A percentile compares a stretch with the other conserved stretches of the same genome.
Evolutionary conservation across 2,797 vertebrate genomes (phyloP).

Genomic region (Dendrocincla fuliginosa): DNA sequence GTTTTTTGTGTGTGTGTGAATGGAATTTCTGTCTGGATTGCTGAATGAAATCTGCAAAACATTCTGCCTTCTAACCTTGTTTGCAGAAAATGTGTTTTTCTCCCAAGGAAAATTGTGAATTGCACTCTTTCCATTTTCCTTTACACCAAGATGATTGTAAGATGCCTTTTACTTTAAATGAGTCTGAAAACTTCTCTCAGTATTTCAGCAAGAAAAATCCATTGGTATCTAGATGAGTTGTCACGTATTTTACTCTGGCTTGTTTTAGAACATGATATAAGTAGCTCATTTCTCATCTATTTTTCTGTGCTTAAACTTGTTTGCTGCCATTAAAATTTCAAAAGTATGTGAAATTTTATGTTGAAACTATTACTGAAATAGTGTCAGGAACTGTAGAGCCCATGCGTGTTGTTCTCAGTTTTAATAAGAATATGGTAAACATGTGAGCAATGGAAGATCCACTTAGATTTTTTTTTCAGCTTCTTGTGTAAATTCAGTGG

Average conservation of each 20-base stretch:
- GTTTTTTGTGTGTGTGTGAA: neutral
- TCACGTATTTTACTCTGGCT: neutral
- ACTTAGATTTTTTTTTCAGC: neutral
- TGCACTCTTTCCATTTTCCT: neutral
- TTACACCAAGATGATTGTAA: neutral
- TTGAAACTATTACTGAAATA: neutral
- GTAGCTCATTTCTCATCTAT: neutral
- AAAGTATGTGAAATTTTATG: neutral
- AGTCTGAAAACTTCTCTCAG: neutral
- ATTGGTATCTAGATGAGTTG: neutral
- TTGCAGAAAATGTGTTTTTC: neutral
- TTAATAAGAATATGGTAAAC: neutral
- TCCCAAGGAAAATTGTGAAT: neutral
- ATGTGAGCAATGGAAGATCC: neutral
- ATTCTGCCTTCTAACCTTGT: neutral
- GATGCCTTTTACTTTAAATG: neutral
- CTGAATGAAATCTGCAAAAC: neutral
- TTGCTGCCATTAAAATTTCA: neutral
- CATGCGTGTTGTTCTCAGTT: neutral
- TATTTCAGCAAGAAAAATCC: neutral
- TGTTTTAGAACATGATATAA: neutral
- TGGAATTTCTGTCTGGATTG: neutral
- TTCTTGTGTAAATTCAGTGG: neutral
- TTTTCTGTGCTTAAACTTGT: neutral
- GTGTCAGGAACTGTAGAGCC: neutral